Evolutionary conservation across 2,888 invertebrate genomes (phyloP).

Genomic region (Amiota communis): DNA sequence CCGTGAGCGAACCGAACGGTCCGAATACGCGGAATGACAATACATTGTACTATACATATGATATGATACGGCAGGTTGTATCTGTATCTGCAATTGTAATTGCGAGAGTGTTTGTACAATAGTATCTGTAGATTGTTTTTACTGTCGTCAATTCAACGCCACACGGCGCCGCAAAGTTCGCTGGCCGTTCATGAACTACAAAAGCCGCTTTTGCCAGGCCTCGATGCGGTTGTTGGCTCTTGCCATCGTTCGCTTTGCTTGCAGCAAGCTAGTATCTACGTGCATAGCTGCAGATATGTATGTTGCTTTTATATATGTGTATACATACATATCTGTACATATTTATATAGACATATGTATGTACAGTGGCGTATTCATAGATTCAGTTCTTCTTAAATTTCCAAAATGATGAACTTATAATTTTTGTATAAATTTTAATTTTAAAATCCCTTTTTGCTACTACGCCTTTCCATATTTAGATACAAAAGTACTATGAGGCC

Average conservation of each 20-base stretch:
- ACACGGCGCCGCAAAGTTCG: conserved; percentile 46
- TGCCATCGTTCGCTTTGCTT: conserved; percentile 7
- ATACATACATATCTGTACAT: conserved; percentile 43
- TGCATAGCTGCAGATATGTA: conserved; percentile 4
- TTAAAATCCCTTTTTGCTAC: too few species aligned
- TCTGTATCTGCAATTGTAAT: conserved; percentile 31
- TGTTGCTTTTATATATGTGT: background rate
- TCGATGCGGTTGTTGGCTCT: conserved; percentile 17
- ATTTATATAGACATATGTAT: background rate
- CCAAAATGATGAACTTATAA: too few species aligned
- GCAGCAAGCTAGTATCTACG: conserved; percentile 1
- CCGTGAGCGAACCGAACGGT: conserved; percentile 27
- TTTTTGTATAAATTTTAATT: too few species aligned
- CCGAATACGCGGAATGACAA: conserved; percentile 20
- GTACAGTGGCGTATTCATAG: too few species aligned
- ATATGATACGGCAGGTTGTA: conserved; percentile 19
- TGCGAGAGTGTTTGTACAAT: conserved; percentile 48
- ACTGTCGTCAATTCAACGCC: background rate
- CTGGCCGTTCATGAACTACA: conserved; percentile 63
- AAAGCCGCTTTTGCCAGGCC: conserved; percentile 51
- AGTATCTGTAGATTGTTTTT: conserved; percentile 45
- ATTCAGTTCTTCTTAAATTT: too few species aligned
- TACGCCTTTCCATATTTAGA: too few species aligned
- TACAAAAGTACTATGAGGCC: too few species aligned
- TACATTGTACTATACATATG: too few species aligned